Evolutionary conservation across 2,113 vertebrate species (phyloP).

Genomic region (Galeopterus variegatus): DNA sequence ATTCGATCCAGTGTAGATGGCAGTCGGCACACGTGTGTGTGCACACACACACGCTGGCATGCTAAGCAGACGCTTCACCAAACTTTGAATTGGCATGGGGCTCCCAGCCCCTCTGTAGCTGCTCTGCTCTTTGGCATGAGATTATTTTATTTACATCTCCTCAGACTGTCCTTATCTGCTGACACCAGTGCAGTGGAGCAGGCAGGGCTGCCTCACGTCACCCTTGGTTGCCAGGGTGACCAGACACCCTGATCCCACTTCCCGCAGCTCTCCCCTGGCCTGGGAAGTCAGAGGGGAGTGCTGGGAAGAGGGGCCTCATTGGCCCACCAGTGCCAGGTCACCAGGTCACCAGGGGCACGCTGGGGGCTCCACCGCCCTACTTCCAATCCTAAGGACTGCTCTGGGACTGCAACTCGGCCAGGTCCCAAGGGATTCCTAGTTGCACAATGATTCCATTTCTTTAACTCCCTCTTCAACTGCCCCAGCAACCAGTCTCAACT

Average conservation of each 20-base stretch:
- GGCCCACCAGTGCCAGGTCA: not conserved
- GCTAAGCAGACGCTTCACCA: not conserved
- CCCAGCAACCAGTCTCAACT: constrained; percentile 70
- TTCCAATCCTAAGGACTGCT: constrained; percentile 53
- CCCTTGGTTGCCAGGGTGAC: constrained; percentile 48
- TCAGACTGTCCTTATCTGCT: constrained; percentile 46
- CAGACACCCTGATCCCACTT: not conserved
- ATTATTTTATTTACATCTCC: constrained; percentile 24
- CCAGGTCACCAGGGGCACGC: not conserved
- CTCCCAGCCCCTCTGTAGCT: not conserved
- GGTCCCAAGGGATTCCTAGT: constrained; percentile 60
- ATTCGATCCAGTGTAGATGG: not conserved
- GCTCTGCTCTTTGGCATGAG: not conserved
- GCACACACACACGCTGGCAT: not conserved
- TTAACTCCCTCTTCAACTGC: constrained; percentile 74
- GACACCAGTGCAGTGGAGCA: not conserved
- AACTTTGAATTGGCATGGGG: not conserved
- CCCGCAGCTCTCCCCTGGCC: not conserved
- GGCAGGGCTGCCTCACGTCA: not conserved
- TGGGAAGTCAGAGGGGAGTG: not conserved
- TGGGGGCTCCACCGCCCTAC: constrained; percentile 53
- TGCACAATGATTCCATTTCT: constrained; percentile 67
- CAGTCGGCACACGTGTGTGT: not conserved
- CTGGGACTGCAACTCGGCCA: constrained; percentile 73
- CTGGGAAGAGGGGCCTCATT: not conserved